Conservation (phyloP, 1,140 invertebrate species). For the Zophobas atratus region DNA sequence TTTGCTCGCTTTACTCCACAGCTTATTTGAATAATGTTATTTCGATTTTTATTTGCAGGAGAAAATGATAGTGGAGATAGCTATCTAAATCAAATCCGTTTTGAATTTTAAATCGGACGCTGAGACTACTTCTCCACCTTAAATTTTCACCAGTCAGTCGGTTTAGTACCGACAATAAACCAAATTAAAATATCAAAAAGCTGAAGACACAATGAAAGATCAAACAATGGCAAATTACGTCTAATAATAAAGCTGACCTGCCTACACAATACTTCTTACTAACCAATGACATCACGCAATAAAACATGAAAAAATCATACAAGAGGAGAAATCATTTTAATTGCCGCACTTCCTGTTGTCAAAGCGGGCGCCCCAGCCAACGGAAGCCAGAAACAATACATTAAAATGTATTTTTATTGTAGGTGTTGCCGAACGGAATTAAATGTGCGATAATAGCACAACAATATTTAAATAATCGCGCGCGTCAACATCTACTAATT, state of each 20-base stretch:
- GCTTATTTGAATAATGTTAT: too few relatives aligned
- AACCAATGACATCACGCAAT: constrained; percentile 42
- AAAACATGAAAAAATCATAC: constrained; percentile 43
- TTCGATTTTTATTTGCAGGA: too few relatives aligned
- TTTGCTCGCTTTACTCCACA: neutral
- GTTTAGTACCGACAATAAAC: neutral
- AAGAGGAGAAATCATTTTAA: constrained; percentile 48
- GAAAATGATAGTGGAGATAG: too few relatives aligned
- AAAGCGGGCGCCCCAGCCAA: constrained; percentile 29
- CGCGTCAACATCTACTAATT: neutral
- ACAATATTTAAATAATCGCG: constrained; percentile 3
- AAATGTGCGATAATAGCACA: constrained; percentile 30
- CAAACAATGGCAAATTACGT: constrained; percentile 29
- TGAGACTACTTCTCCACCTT: too few relatives aligned
- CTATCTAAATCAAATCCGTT: too few relatives aligned
- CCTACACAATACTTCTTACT: constrained; percentile 37
- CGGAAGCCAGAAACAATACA: constrained; percentile 43
- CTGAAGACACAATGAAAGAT: constrained; percentile 33
- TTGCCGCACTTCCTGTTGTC: constrained; percentile 46
- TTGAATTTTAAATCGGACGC: too few relatives aligned
- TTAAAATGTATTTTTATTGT: constrained; percentile 41
- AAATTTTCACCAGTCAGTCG: too few relatives aligned
- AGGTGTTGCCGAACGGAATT: constrained; percentile 40
- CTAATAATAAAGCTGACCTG: constrained; percentile 19
- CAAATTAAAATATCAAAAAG: constrained; percentile 46